A percentile compares a stretch with the other conserved stretches of the same genome.
These are phyloP conservation scores for Thaumetopoea pityocampa DNA, from an alignment of 1,140 invertebrate genomes.

Conservation along the genomic window DNA sequence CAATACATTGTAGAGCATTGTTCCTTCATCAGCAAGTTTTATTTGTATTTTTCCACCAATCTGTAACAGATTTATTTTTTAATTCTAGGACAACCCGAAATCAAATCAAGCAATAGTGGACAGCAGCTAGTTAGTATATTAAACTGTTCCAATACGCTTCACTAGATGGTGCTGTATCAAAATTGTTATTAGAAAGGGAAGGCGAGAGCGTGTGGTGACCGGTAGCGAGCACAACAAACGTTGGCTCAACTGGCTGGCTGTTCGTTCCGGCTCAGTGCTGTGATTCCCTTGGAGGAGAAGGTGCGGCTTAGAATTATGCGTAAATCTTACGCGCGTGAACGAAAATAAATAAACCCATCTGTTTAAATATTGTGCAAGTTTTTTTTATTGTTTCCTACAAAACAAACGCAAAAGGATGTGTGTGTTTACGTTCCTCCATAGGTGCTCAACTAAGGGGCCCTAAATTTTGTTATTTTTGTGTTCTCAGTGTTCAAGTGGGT, in stretches of 20 bases:
- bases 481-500: slow-evolving; percentile 49
- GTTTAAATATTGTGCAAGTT: slow-evolving; percentile 68
- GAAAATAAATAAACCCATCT: slow-evolving; percentile 68
- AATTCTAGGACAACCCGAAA: too few species aligned
- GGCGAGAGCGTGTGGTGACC: too few species aligned
- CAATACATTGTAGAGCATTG: too few species aligned
- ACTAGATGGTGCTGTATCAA: slow-evolving; percentile 38
- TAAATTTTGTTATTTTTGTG: slow-evolving; percentile 45
- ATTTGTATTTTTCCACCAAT: too few species aligned
- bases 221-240: slow-evolving; percentile 47
- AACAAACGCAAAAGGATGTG: slow-evolving; percentile 42
- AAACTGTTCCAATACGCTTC: not conserved
- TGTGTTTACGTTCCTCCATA: slow-evolving; percentile 30
- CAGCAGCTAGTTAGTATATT: not conserved
- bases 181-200: slow-evolving; percentile 44
- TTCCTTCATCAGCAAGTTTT: too few species aligned
- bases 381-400: slow-evolving; percentile 50
- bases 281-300: slow-evolving; percentile 37
- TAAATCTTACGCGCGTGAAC: slow-evolving; percentile 45
- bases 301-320: slow-evolving; percentile 17
- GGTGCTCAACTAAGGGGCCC: slow-evolving; percentile 19
- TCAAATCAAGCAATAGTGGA: too few species aligned
- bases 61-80: too few species aligned
- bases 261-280: slow-evolving; percentile 48
- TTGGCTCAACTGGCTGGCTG: too few species aligned